Evolutionary conservation across 1,140 invertebrate species (phyloP), one percentile per base, ranked within the genome.

Genomic region (Vanessa tameamea): DNA sequence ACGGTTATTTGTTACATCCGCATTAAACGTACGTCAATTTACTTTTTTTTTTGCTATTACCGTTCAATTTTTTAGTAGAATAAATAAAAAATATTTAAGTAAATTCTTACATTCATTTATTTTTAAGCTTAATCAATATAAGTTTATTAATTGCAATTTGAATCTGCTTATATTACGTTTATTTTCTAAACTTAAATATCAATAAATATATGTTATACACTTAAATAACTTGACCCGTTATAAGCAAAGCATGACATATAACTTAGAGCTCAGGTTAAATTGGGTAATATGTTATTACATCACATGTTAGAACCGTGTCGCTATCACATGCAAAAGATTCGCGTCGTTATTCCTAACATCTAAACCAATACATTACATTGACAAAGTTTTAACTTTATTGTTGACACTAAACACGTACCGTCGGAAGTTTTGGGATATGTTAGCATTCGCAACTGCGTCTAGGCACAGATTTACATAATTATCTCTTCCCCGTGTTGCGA

Each of bases 401-500:
- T 37, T 61, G 20, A 57, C 12, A 57, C 57, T 37, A 37, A n/a
- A 7, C 57, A n/a, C 31, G 57, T 37, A 15, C 43, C 7, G 20
- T 43, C 6, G 37, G 37, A 26, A 13, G 37, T 69, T 72, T 72
- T 47, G 7, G 64, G 3, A 16, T 43, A 61, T 64, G 55, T 61
- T 16, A 73, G 47, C 31, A 73, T 73, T 67, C 57, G 31, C 26
- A 63, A 26, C 47, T 11, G 31, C 16, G 1, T 53, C 43, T 64
- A 66, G 23, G 31, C 13, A n/a, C 12, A 31, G 64, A 68, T 73
- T 73, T 68, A 82, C 81, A 78, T 81, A 82, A 83, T 83, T 83
- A 79, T 78, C 72, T 77, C 47, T 79, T 82, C 71, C 80, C 76
- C 64, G 74, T 77, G 47, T 82, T 83, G 76, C 78, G 77, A 84